Base-by-base conservation (phyloP, 2,113 vertebrate genomes). In the Trematocara unimaculatum region DNA sequence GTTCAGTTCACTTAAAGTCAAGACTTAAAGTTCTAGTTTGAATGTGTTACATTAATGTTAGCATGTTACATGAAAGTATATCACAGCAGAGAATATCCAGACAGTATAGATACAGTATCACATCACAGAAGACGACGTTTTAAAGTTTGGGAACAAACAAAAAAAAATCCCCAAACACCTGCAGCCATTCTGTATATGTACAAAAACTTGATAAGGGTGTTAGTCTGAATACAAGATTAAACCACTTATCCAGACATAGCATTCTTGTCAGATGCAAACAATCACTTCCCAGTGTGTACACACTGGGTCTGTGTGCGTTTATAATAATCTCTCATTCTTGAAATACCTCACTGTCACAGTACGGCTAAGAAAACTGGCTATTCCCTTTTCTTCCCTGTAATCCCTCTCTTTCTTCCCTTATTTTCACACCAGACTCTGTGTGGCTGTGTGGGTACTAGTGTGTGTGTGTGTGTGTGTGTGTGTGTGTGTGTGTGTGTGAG, bases 331-430 rank as follows among this genome's bases (percentile, higher is more conserved):
- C 90, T 94, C 93, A 94, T 95, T 95, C 93, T 94, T 94, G 84
- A 93, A 94, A 95, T 95, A 93, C 92, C 88, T 94, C 85, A 72
- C 84, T 92, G 92, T 93, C 93, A 94, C 85, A 92, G 91, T 85
- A 79, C 26, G 84, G 87, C 92, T 93, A 89, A 92, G 91, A 95
- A 93, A 90, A 87, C 81, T 13, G 6, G 35, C 88, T 74, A 87
- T 89, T 89, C 86, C 82, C 79, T 87, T 95, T 94, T 94, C 91
- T 93, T 93, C 91, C 79, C 87, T 86, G 86, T 95, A 94, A 95
- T 95, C 94, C 94, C 87, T 38, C 85, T 83, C 40, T 93, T 95
- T 92, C 89, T 94, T 86, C 81, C 77, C 87, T 31, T 60, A 20
- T 47, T 91, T 94, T 94, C 92, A 95, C 90, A 92, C 86, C 90